A percentile compares a stretch with the other conserved stretches of the same genome.
phyloP scores from a whole-genome alignment of 1,140 invertebrate species.

The Brachionus rubens region DNA sequence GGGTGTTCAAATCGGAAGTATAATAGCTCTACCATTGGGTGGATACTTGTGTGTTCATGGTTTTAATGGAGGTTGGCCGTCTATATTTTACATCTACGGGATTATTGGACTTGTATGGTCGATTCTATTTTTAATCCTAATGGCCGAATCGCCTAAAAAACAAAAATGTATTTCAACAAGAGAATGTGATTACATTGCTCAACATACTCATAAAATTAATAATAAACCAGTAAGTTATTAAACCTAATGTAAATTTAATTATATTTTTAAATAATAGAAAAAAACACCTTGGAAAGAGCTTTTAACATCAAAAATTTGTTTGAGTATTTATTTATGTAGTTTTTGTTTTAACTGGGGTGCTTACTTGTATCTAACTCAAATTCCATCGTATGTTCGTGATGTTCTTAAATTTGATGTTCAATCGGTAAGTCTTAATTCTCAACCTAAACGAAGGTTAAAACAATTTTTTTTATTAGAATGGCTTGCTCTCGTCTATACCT shows the following conservation, averaged over 20 bases:
- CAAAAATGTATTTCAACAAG: slow-evolving; percentile 78
- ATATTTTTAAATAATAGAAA: background rate
- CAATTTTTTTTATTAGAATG: slow-evolving; percentile 23
- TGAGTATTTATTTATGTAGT: background rate
- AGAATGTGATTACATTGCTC: slow-evolving; percentile 74
- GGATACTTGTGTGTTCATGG: slow-evolving; percentile 18
- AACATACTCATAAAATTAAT: background rate
- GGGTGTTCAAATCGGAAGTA: slow-evolving; percentile 48
- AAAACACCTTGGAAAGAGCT: slow-evolving; percentile 17
- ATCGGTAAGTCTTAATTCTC: slow-evolving; percentile 52
- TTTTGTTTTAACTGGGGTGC: slow-evolving; percentile 32
- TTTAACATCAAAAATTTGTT: background rate
- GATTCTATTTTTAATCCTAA: slow-evolving; percentile 75
- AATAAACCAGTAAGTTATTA: background rate
- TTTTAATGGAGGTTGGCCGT: slow-evolving; percentile 28
- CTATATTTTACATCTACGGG: slow-evolving; percentile 35
- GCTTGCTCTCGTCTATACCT: slow-evolving; percentile 19
- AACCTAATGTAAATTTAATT: background rate
- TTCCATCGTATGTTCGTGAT: slow-evolving; percentile 59
- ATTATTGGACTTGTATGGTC: slow-evolving; percentile 75
- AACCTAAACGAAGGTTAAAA: background rate
- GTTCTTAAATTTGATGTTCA: slow-evolving; percentile 58
- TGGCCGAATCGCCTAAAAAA: slow-evolving; percentile 77
- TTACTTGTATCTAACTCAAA: slow-evolving; percentile 63
- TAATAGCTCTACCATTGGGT: slow-evolving; percentile 36